A percentile compares a stretch with the other conserved stretches of the same genome.
phyloP scores from a whole-genome alignment of 37 sponge, comb jelly and placozoan species.

The Halichondria panicea region DNA sequence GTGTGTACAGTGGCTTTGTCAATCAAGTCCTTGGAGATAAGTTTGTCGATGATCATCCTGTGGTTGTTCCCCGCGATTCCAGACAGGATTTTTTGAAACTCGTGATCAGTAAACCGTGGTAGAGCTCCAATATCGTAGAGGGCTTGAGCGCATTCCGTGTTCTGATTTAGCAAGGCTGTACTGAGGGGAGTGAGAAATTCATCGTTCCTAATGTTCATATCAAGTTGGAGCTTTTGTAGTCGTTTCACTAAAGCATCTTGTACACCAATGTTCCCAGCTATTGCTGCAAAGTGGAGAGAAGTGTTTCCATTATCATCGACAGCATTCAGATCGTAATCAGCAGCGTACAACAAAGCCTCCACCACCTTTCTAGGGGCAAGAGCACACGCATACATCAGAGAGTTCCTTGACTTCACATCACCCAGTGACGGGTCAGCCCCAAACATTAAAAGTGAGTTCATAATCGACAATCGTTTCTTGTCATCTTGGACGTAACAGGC shows the following conservation, averaged over 20 bases:
- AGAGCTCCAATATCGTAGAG: constrained; percentile 1
- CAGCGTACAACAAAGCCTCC: background rate
- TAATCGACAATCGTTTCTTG: background rate
- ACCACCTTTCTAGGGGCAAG: background rate
- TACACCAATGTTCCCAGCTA: background rate
- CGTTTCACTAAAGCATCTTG: background rate
- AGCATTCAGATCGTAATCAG: background rate
- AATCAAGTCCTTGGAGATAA: too few species aligned
- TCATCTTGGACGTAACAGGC: background rate
- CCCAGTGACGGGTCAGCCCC: background rate
- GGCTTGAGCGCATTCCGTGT: background rate
- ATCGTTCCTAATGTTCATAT: background rate
- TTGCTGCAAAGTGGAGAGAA: background rate
- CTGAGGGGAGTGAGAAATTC: background rate
- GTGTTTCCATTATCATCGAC: constrained; percentile 6
- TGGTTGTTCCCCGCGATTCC: too few species aligned
- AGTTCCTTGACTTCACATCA: background rate
- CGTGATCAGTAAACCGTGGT: background rate
- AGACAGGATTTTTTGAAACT: too few species aligned
- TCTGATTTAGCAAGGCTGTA: background rate
- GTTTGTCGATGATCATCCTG: too few species aligned
- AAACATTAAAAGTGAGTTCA: background rate
- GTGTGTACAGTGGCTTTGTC: too few species aligned
- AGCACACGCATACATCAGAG: constrained; percentile 19
- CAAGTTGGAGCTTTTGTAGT: background rate